Evolutionary conservation across 1,140 invertebrate genomes (phyloP).

Genomic region (Melanaphis sacchari): DNA sequence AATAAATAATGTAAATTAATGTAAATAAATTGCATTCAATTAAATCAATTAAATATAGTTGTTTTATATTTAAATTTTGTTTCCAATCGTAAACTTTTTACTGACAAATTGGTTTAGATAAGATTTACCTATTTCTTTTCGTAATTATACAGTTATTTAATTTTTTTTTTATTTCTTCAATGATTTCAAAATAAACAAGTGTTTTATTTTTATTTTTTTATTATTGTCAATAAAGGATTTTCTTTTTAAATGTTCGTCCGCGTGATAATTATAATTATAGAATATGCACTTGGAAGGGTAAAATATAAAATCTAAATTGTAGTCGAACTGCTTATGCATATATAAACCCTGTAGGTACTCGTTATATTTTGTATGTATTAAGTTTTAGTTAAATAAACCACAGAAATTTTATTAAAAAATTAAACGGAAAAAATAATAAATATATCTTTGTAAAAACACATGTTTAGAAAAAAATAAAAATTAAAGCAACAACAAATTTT

Average conservation of each 20-base stretch:
- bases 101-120: not conserved
- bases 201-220: constrained; percentile 22
- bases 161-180: not conserved
- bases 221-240: not conserved
- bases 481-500: not conserved
- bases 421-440: not conserved
- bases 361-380: not conserved
- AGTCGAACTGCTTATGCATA: not conserved
- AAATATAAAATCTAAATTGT: not conserved
- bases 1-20: no score
- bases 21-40: not conserved
- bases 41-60: no score
- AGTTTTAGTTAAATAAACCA: constrained; percentile 19
- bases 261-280: constrained; percentile 40
- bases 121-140: not conserved
- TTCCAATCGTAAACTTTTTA: not conserved
- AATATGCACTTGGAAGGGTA: constrained; percentile 22
- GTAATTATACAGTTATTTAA: not conserved
- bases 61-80: not conserved
- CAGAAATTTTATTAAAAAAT: constrained; percentile 17
- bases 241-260: not conserved
- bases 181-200: not conserved
- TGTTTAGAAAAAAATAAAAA: not conserved
- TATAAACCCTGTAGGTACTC: not conserved
- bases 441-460: constrained; percentile 21